Evolutionary conservation across 2,888 invertebrate species (phyloP), one percentile per base, ranked within the genome.

Genomic region (Lithophane semibrunnea): DNA sequence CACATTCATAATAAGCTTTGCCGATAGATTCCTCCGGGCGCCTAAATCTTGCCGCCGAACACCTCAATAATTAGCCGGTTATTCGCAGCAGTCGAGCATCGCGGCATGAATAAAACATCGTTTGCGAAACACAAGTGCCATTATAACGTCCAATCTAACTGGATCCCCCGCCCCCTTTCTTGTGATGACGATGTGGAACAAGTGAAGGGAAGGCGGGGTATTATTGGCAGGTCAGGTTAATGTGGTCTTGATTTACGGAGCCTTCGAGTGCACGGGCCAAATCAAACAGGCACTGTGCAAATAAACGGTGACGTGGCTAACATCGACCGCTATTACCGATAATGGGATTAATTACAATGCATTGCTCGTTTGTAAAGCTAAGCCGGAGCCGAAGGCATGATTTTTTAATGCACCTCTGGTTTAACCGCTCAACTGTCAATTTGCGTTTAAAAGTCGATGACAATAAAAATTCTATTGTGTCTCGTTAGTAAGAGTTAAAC

Each of bases 21-120:
- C 83, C 91, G 88, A 92, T 92, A 64, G 83, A 86, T 87, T 84
- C 81, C 84, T 86, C 79, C 76, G 75, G 81, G 83, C 82, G 87
- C 88, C 91, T 89, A 92, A 93, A 94, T 93, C 93, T 92, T 92
- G 90, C 90, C 82, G 70, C 89, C 90, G 92, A 93, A 94, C 93
- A 95, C 94, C 94, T 95, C 92, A 92, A 95, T 94, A 96, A 95
- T 95, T 96, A 96, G 94, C 90, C 93, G 93, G 94, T 94, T 94
- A 95, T 94, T 94, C 94, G 90, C 93, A 91, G 93, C 91, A 92
- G 91, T 90, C 91, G 92, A 93, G 93, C 93, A 92, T 93, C 93
- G 93, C 90, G 92, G 88, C 93, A 95, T 96, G 96, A 96, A 96
- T 96, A 96, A 96, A 95, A 96, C 96, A 96, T 95, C 91, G 90